Conservation (phyloP, 2,797 vertebrate species). For the Cryptoprocta ferox region DNA sequence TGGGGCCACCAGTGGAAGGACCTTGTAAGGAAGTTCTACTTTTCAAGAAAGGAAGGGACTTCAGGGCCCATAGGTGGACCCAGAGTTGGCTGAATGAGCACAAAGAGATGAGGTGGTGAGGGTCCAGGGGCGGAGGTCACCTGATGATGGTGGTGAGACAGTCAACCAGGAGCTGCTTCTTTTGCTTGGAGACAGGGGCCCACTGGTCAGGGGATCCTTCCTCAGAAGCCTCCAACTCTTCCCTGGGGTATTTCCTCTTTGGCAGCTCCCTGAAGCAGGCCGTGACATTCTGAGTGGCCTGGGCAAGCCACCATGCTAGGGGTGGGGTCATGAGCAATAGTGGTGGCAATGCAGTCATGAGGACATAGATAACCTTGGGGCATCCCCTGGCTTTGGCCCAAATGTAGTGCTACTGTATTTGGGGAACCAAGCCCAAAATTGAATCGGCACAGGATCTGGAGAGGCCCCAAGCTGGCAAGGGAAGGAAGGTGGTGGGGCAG, state of each 20-base stretch:
- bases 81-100: not conserved
- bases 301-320: not conserved
- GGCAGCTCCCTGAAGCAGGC: slow-evolving; percentile 63
- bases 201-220: not conserved
- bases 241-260: not conserved
- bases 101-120: not conserved
- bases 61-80: not conserved
- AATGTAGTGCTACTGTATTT: not conserved
- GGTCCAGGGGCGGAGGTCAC: slow-evolving; percentile 20
- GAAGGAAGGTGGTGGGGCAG: not conserved
- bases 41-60: not conserved
- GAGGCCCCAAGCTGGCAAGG: not conserved
- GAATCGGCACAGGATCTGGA: not conserved
- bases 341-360: not conserved
- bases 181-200: slow-evolving; percentile 72
- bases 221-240: not conserved
- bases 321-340: not conserved
- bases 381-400: not conserved
- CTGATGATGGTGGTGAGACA: slow-evolving; percentile 85
- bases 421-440: not conserved
- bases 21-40: not conserved
- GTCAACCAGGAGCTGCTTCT: slow-evolving; percentile 82
- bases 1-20: not conserved
- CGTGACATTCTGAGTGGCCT: slow-evolving; percentile 48
- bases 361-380: not conserved